Base-by-base conservation (phyloP, 2,113 vertebrate species). In the Dendrocopos noguchii region DNA sequence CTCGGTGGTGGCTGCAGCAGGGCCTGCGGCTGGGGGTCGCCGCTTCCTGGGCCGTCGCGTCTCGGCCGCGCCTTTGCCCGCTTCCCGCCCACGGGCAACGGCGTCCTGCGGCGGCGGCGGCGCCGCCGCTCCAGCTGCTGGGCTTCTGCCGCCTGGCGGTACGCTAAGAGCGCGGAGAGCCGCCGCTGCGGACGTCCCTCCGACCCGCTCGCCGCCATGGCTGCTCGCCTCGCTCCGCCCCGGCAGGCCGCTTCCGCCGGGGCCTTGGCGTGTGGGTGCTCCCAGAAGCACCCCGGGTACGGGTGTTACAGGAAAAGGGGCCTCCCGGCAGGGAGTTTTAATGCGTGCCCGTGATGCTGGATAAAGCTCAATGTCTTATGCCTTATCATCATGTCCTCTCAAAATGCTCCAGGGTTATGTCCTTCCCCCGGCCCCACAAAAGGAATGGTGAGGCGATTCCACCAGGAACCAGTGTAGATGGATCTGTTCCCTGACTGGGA, bases 311-410 rank as follows among this genome's bases (percentile, higher is more conserved):
- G 24, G 19, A 12, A 8, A 52, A 0, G 1, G 25, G 20, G 0
- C 1, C 8, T 12, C 15, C 9, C 9, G 50, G 65, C 7, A 46
- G 15, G 27, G 3, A 1, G 19, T 0, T 11, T 2, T 9, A 4
- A 0, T 0, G 31, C 1, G 44, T 6, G 44, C 10, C 7, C 1
- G 64, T 3, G 42, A 5, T 4, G 42, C 27, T 0, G 27, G 1
- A 0, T 1, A 5, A 9, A 2, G 1, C 4, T 0, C 2, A 3
- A 1, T 0, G 17, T 3, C 22, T 3, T 9, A 2, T 0, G 18
- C 13, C 25, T 9, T 28, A 6, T 10, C 42, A 7, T 3, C 67
- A 0, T 5, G 10, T 13, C 66, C 61, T 0, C 60, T 8, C 20
- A 12, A 50, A 50, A 8, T 3, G 18, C 1, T 9, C 25, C 21